Base-by-base conservation (phyloP, 2,113 vertebrate genomes). In the Callipepla californica region DNA sequence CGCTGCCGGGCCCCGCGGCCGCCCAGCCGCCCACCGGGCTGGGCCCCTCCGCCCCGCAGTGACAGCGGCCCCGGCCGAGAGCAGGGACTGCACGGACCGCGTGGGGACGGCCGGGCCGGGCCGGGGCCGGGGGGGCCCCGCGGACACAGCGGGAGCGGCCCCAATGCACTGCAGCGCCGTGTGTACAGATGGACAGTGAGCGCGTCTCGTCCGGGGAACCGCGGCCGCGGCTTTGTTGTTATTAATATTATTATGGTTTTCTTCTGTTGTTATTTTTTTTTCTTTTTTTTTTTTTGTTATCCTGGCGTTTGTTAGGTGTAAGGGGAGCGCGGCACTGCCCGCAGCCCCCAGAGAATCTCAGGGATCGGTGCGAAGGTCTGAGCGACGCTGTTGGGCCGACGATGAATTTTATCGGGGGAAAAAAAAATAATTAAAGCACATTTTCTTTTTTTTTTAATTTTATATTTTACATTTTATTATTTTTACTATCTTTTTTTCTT, bases 101-200 rank as follows among this genome's bases (percentile, higher is more conserved):
- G 89, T 48, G 77, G 74, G 48, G n/a, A 26, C n/a, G 47, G 76
- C 32, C 28, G 70, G 59, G 6, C 59, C 8, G 47, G 75, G 68
- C 61, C 45, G n/a, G n/a, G 75, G 59, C 76, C 76, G 66, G 34
- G 40, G 36, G 47, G 34, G 7, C 75, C 48, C 63, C 68, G 85
- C 30, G 53, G 40, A 5, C 51, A 2, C 45, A 10, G 57, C 3
- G 79, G 50, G 50, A 89, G 38, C 5, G 25, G 12, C 36, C 47
- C 42, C 50, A n/a, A 89, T 72, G 91, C 93, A 92, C 94, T 90
- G 44, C 86, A 80, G 76, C 36, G 84, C 93, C 67, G 48, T 91
- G 89, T 96, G 94, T 96, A 96, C 95, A 97, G 93, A 74, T 94
- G 94, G 89, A 94, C 94, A 94, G 96, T 73, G 59, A 85, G 78